These are phyloP conservation scores for Lepidonotus clava DNA, from an alignment of 2,888 invertebrate species.

Conservation along the genomic window DNA sequence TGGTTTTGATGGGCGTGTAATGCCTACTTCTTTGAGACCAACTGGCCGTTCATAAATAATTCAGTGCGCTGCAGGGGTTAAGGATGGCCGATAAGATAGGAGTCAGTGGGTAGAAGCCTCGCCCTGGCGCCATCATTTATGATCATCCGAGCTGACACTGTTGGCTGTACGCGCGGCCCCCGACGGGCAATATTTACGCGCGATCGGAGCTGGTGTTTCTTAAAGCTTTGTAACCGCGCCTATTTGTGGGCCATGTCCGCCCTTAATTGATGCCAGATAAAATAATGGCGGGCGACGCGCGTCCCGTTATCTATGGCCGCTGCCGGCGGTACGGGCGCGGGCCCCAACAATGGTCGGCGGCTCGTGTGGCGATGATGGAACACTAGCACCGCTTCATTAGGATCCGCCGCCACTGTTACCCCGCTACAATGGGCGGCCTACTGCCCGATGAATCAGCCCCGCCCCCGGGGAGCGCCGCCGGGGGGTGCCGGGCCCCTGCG, in stretches of 20 bases:
- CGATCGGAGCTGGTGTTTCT: neutral
- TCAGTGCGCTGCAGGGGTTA: neutral
- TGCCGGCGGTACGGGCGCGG: neutral
- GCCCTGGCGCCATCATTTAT: conserved; percentile 3
- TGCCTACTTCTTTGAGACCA: too few relatives aligned
- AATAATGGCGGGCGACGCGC: too few relatives aligned
- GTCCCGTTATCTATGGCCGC: neutral
- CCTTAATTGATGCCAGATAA: conserved; percentile 1
- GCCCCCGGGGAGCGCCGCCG: neutral
- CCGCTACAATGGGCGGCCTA: neutral
- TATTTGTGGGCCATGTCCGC: neutral
- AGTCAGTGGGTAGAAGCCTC: neutral
- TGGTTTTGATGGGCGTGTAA: too few relatives aligned
- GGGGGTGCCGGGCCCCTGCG: neutral
- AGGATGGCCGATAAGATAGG: neutral
- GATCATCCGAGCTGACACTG: neutral
- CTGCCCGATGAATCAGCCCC: conserved; percentile 11
- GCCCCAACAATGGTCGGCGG: neutral
- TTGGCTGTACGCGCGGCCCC: neutral
- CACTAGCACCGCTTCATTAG: conserved; percentile 17
- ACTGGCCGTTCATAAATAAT: too few relatives aligned
- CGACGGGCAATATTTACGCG: neutral
- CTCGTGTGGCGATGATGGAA: neutral
- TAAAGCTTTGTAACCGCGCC: neutral
- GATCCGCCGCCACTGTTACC: neutral